Percentiles rank a stretch among this genome's conserved stretches.
phyloP scores from a whole-genome alignment of 2,113 vertebrate genomes.

The Oncorhynchus keta region DNA sequence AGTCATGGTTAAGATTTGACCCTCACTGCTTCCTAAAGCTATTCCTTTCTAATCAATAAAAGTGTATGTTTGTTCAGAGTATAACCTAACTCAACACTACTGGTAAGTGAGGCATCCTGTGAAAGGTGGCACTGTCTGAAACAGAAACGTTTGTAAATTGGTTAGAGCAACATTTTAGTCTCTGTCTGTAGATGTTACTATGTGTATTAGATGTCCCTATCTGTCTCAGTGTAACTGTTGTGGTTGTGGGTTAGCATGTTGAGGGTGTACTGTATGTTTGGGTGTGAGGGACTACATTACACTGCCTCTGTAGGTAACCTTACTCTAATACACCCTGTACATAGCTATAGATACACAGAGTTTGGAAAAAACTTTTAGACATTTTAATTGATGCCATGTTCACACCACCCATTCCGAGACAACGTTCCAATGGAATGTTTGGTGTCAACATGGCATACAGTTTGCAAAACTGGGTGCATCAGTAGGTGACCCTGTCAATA shows the following conservation, averaged over 20 bases:
- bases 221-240: neutral
- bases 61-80: no score
- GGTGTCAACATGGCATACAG: neutral
- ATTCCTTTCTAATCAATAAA: no score
- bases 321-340: neutral
- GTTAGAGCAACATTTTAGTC: no score
- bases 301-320: neutral
- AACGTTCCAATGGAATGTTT: neutral
- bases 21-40: no score
- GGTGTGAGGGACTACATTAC: neutral
- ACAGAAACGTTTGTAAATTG: neutral
- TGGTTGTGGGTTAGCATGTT: neutral
- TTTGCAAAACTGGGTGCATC: neutral
- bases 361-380: neutral
- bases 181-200: neutral
- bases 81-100: no score
- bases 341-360: neutral
- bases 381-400: neutral
- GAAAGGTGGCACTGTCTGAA: neutral
- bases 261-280: neutral
- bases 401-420: neutral
- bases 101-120: no score
- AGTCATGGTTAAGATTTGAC: neutral
- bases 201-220: conserved; percentile 29
- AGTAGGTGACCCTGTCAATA: neutral